Evolutionary conservation across 2,888 invertebrate genomes (phyloP).

Genomic region (Alloscopus bannaensis): DNA sequence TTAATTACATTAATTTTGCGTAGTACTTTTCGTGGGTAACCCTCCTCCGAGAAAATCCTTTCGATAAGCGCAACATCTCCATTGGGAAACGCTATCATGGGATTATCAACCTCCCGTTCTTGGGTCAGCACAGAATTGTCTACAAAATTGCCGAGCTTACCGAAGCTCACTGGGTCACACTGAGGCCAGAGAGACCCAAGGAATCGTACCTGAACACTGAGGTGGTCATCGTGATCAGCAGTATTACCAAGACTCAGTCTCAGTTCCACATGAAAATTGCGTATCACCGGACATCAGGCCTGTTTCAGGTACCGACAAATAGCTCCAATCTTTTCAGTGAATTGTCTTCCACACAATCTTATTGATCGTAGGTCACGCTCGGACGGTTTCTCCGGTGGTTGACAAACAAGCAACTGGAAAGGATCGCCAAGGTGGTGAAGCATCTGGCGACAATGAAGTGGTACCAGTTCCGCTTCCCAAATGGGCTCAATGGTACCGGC

Average conservation of each 20-base stretch:
- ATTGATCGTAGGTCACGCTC: conserved; percentile 63
- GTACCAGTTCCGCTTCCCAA: conserved; percentile 61
- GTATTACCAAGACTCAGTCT: conserved; percentile 63
- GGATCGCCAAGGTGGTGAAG: conserved; percentile 50
- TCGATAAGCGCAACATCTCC: conserved; percentile 67
- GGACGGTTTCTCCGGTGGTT: conserved; percentile 67
- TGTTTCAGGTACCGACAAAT: conserved; percentile 66
- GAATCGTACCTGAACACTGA: conserved; percentile 70
- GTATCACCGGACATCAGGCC: conserved; percentile 69
- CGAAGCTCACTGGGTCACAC: conserved; percentile 68
- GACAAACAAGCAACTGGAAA: conserved; percentile 67
- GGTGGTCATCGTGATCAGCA: conserved; percentile 66
- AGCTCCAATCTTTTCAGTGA: no score
- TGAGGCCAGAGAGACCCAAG: conserved; percentile 61
- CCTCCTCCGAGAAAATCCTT: conserved; percentile 44
- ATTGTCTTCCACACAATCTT: not conserved
- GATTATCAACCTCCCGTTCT: conserved; percentile 69
- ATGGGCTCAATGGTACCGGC: conserved; percentile 42
- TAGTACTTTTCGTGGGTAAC: conserved; percentile 72
- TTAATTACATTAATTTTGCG: no score
- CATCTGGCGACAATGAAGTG: conserved; percentile 64
- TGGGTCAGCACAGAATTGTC: conserved; percentile 68
- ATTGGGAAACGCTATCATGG: conserved; percentile 70
- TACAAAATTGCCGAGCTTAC: conserved; percentile 68
- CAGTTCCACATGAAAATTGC: conserved; percentile 72